phyloP scores from a whole-genome alignment of 2,888 invertebrate genomes.

The Agapostemon virescens region DNA sequence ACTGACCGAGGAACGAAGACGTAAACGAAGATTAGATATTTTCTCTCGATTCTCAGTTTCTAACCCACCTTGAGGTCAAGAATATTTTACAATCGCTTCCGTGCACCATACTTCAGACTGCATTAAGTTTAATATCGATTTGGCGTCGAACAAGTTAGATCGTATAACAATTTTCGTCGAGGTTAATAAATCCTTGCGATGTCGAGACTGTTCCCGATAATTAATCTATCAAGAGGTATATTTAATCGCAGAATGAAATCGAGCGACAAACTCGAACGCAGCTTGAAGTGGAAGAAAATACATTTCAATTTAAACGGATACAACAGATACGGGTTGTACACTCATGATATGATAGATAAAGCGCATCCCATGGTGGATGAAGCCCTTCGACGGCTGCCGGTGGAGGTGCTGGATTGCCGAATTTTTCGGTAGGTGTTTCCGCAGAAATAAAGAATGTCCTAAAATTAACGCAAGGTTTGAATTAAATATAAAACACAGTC shows the following conservation, averaged over 20 bases:
- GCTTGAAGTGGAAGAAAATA: conserved; percentile 19
- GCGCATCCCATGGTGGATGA: conserved; percentile 28
- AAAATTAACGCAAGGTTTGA: too few relatives aligned
- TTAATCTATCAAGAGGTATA: not conserved
- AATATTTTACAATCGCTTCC: not conserved
- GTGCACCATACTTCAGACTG: not conserved
- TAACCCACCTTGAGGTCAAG: too few relatives aligned
- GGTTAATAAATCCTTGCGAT: conserved; percentile 26
- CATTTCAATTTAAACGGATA: conserved; percentile 50
- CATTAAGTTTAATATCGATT: not conserved
- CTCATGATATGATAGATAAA: conserved; percentile 49
- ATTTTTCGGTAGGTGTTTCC: conserved; percentile 64
- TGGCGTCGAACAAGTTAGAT: not conserved
- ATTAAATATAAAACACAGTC: too few relatives aligned
- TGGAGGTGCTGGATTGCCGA: conserved; percentile 60
- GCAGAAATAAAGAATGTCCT: too few relatives aligned
- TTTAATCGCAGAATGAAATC: not conserved
- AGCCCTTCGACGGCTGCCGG: conserved; percentile 60
- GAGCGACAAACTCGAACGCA: not conserved
- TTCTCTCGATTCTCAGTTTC: not conserved
- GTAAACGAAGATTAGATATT: not conserved
- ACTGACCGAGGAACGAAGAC: not conserved
- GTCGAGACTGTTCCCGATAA: conserved; percentile 8
- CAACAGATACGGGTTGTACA: conserved; percentile 64
- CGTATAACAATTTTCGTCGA: not conserved